Conservation (phyloP, 2,888 invertebrate species). For the Onthophagus sagittarius region DNA sequence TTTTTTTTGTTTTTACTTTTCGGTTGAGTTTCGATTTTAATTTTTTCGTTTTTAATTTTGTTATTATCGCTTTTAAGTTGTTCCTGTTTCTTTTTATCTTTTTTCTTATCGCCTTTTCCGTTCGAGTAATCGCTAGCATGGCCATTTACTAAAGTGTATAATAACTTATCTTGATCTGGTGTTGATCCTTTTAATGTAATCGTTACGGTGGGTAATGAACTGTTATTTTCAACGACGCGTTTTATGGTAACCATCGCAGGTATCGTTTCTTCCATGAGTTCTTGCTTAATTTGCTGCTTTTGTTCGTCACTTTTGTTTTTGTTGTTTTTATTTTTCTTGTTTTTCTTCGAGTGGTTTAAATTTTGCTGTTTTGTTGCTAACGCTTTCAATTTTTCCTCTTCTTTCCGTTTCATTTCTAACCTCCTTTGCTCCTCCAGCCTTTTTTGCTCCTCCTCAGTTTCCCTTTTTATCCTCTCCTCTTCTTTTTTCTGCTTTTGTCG, state of each 20-base stretch:
- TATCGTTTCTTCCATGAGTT: conserved; percentile 44
- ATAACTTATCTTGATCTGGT: conserved; percentile 68
- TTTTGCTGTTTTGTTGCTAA: conserved; percentile 28
- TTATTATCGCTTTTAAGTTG: conserved; percentile 7
- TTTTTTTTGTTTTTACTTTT: conserved; percentile 22
- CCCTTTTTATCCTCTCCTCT: conserved; percentile 37
- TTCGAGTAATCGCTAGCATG: conserved; percentile 43
- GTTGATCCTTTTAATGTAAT: conserved; percentile 72
- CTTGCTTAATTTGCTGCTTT: conserved; percentile 8
- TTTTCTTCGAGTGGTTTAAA: conserved; percentile 26
- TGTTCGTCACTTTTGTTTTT: conserved; percentile 22
- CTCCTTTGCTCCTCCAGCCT: conserved; percentile 39
- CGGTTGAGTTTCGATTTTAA: conserved; percentile 22
- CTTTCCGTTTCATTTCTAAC: conserved; percentile 36
- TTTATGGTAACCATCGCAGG: conserved; percentile 68
- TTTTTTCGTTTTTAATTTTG: conserved; percentile 20
- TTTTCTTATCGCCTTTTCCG: background rate
- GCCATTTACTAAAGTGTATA: conserved; percentile 67
- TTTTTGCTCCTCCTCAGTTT: conserved; percentile 46
- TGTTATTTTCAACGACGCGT: conserved; percentile 62
- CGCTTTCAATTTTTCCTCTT: conserved; percentile 32
- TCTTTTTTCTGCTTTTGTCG: conserved; percentile 72
- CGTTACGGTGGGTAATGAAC: conserved; percentile 68
- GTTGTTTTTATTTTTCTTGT: conserved; percentile 26
- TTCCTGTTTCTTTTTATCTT: conserved; percentile 22